Evolutionary conservation across 2,888 invertebrate species (phyloP).

Genomic region (Aleiodes alternator): DNA sequence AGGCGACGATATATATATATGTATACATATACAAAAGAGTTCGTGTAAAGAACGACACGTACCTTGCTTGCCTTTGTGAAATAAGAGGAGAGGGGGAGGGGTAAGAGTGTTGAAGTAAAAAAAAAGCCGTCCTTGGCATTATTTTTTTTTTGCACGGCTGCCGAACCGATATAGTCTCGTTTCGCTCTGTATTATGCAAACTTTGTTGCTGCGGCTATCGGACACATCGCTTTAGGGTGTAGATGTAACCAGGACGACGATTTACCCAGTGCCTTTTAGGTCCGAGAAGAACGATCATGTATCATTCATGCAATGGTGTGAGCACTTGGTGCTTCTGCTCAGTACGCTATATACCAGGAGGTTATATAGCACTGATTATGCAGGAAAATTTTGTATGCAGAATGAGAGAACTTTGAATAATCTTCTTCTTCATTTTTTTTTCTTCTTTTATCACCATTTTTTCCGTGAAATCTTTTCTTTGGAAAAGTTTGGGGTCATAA

Average conservation of each 20-base stretch:
- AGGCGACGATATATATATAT: no score
- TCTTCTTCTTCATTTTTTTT: background rate
- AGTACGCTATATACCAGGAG: background rate
- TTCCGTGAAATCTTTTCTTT: background rate
- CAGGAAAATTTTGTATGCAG: slow-evolving; percentile 4
- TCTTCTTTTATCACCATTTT: background rate
- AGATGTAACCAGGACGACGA: slow-evolving; percentile 26
- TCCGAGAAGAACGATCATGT: slow-evolving; percentile 56
- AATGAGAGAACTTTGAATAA: slow-evolving; percentile 7
- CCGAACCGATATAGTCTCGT: slow-evolving; percentile 28
- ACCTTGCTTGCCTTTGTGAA: slow-evolving; percentile 3
- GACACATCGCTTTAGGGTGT: slow-evolving; percentile 4
- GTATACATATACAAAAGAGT: background rate
- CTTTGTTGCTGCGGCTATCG: slow-evolving; percentile 28
- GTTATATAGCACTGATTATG: slow-evolving; percentile 27
- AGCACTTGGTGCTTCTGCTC: slow-evolving; percentile 30
- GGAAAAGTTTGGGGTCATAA: background rate
- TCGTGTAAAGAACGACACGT: slow-evolving; percentile 4
- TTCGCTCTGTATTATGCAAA: slow-evolving; percentile 33
- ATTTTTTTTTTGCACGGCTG: slow-evolving; percentile 8
- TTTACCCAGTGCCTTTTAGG: slow-evolving; percentile 31
- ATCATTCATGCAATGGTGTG: slow-evolving; percentile 63
- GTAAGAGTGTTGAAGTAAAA: background rate
- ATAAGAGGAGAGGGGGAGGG: background rate
- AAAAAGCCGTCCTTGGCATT: slow-evolving; percentile 9